A percentile compares a stretch with the other conserved stretches of the same genome.
These are phyloP conservation scores for Drosophila demipolita DNA, from an alignment of 2,888 invertebrate species.

Conservation along the genomic window DNA sequence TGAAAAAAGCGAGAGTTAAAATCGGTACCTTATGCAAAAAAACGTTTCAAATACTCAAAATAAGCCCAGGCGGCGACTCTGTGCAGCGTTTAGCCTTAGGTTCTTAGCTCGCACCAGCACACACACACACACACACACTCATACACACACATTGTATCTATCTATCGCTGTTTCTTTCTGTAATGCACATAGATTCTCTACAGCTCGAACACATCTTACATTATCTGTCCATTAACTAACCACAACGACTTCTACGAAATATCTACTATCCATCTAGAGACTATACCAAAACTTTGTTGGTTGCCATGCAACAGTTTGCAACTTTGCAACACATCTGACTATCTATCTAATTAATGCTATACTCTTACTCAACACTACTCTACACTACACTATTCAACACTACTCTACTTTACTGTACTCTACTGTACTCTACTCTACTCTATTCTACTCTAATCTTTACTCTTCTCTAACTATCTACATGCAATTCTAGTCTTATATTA, in stretches of 20 bases:
- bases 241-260: constrained; percentile 16
- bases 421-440: constrained; percentile 23
- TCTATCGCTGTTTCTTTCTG: constrained; percentile 31
- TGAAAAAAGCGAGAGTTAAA: constrained; percentile 70
- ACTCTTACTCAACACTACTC: constrained; percentile 20
- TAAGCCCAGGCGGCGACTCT: constrained; percentile 56
- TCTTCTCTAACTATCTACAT: constrained; percentile 65
- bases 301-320: constrained; percentile 69
- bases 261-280: constrained; percentile 46
- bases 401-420: constrained; percentile 13
- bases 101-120: constrained; percentile 64
- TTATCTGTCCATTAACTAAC: constrained; percentile 4
- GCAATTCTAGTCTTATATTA: constrained; percentile 83
- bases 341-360: constrained; percentile 42
- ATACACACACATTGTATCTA: constrained; percentile 17
- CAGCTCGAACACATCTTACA: constrained; percentile 22
- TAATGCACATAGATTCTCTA: constrained; percentile 37
- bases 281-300: constrained; percentile 72
- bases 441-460: constrained; percentile 14
- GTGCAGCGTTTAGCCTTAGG: constrained; percentile 63
- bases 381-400: constrained; percentile 23
- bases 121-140: constrained; percentile 7
- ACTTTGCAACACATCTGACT: constrained; percentile 37
- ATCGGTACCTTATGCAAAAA: constrained; percentile 77
- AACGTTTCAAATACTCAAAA: constrained; percentile 70